Percentiles rank a stretch among this genome's conserved stretches.
Conservation (phyloP, 2,113 vertebrate genomes). For the Calyptommatus sinebrachiatus region DNA sequence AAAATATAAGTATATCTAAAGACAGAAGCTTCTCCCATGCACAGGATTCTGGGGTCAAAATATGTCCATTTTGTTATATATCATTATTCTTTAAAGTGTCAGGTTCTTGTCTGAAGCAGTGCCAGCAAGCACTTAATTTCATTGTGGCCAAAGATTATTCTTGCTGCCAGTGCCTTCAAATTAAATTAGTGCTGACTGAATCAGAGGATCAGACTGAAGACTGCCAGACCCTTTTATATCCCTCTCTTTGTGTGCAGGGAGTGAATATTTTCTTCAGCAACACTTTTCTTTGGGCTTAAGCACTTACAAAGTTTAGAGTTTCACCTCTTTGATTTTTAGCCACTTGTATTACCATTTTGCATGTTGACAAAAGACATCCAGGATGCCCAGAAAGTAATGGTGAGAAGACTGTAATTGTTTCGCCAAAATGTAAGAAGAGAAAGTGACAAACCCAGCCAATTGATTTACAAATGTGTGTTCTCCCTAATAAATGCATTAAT, state of each 20-base stretch:
- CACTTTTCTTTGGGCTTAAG: conserved; percentile 39
- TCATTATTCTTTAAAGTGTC: conserved; percentile 36
- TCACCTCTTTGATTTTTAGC: conserved; percentile 21
- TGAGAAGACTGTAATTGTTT: conserved; percentile 15
- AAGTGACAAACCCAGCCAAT: conserved; percentile 24
- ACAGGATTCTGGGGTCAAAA: neutral
- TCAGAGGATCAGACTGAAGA: conserved; percentile 5
- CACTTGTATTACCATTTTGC: neutral
- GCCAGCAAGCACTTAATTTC: conserved; percentile 42
- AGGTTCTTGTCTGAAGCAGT: conserved; percentile 42
- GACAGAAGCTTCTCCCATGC: neutral
- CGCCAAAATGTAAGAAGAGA: conserved; percentile 33
- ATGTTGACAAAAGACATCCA: neutral
- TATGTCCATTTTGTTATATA: conserved; percentile 15
- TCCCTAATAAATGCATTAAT: conserved; percentile 63
- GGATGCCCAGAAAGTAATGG: conserved; percentile 14
- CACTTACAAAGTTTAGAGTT: conserved; percentile 35
- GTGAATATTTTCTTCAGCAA: conserved; percentile 19
- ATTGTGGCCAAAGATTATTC: conserved; percentile 16
- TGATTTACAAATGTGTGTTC: conserved; percentile 45
- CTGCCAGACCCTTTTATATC: conserved; percentile 14
- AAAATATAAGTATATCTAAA: neutral
- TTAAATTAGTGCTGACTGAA: conserved; percentile 32
- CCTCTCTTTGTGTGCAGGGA: neutral
- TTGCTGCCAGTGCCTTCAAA: conserved; percentile 39